Evolutionary conservation across 2,113 vertebrate species (phyloP), one percentile per base, ranked within the genome.

Genomic region (Pterophyllum scalare): DNA sequence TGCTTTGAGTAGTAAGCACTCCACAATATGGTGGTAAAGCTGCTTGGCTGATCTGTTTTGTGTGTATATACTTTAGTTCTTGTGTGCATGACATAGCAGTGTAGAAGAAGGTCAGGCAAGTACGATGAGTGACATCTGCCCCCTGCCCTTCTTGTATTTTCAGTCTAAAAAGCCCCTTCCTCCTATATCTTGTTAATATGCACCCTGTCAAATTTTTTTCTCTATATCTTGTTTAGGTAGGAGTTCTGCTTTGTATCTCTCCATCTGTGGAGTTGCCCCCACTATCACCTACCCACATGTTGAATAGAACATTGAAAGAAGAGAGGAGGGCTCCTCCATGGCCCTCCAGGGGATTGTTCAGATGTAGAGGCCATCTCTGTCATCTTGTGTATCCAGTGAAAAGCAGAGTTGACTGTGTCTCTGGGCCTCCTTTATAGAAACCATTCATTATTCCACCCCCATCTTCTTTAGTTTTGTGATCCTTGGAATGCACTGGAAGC

Each of bases 321-420:
- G 65, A 65, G 80, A 86, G 88, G 60, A 75, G 83, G 26, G 81
- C 80, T 83, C 87, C 83, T 72, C 83, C 80, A 67, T 43, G 11
- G 78, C 77, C 75, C 83, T 84, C 80, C 77, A 70, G 83, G 89
- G 83, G 80, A 64, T 61, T 74, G 70, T 87, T 88, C 85, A 89
- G 85, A 93, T 92, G 81, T 82, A 92, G 92, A 92, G 90, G 92
- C 91, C 72, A n/a, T 87, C 87, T 83, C 83, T 89, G 82, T 93
- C 86, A 83, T 90, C 89, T 90, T 91, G 87, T 93, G 90, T 92
- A 87, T 91, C 90, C 79, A 83, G 59, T 94, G 90, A 95, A 95
- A 93, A 89, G 91, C 89, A 38, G 56, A 22, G 72, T 82, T 58
- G 85, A 82, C 89, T 87, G 88, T 79, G 90, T 93, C 87, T 92